Base-by-base conservation (phyloP, 1,140 invertebrate species). In the Hycleus cichorii region DNA sequence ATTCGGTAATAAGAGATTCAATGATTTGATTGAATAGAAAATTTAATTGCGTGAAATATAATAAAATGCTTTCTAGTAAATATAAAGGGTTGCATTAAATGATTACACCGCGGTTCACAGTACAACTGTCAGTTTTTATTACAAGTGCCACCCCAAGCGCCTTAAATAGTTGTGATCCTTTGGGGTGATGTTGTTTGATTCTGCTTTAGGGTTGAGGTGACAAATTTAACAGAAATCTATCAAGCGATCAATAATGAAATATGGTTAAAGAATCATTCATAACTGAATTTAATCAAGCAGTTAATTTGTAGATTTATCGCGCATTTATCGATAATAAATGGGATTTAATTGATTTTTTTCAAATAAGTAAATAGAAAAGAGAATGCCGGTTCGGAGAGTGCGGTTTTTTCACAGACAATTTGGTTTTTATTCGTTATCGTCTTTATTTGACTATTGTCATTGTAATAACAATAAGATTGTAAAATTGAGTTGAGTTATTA, bases 1-100 rank as follows among this genome's bases (percentile, higher is more conserved):
- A 32, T 32, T 32, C 47, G 59, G 54, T 52, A 62, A 63, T 60
- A 62, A 62, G 62, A 60, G 58, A 65, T 55, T 60, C 57, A 60
- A 54, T 63, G 60, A 66, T 62, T 60, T 60, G 49, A 68, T 66
- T 66, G 65, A 65, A 65, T 60, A 65, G 48, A 55, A 68, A 68
- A 68, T 65, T 68, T 64, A 68, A 68, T 68, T 68, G 67, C 61
- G 64, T 65, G 63, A 66, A 68, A 65, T 59, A 66, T 60, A 63
- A 68, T 68, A 65, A 66, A 49, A 52, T 60, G 63, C 58, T 64
- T 54, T 53, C 45, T 58, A 32, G 32, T 32, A 32, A 32, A 32
- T 56, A 62, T 66, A 69, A 32, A 69, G 67, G 65, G 67, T 65
- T 62, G 59, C 54, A 32, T 59, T 60, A 60, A 66, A 59, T 53